Base-by-base conservation (phyloP, 2,113 vertebrate genomes). In the Cricetomys ansorgei region DNA sequence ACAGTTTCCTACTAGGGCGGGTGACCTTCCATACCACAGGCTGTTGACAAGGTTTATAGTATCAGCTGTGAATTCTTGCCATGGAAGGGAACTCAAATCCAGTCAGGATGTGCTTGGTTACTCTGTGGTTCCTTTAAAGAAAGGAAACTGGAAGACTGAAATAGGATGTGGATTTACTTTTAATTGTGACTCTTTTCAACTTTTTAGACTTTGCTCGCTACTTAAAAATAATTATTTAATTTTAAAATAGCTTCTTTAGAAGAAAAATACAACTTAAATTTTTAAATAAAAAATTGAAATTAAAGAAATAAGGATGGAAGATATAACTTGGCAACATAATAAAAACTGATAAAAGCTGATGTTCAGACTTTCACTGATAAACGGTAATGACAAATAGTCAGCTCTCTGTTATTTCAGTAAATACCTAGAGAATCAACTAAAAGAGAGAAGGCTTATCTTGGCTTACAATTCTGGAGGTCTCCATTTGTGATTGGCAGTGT, bases 201-300 rank as follows among this genome's bases (percentile, higher is more conserved):
- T 79, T 79, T 31, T 79, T 79, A 16, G 19, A 79, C 48, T 67
- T 86, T 50, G 23, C 11, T 69, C 73, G 0, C 3, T 87, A 43
- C 7, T 77, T 65, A 7, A 70, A 88, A 88, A 34, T 57, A 69
- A 50, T 37, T 57, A 50, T 62, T 91, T 62, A 64, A 88, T 21
- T 92, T 93, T 43, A 87, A 96, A 92, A 65, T 34, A 43, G 19
- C 40, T 76, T 72, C 45, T 91, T 65, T 50, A 34, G n/a, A 59
- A 67, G 45, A 85, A 91, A 83, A 95, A 50, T 62, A 19, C 31
- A 69, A 34, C 27, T 69, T 69, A 53, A n/a, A 25, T 37, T 53
- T 86, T 53, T 27, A n/a, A 15, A 50, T 21, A 53, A 69, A 69
- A 62, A 64, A 62, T 85, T 45, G 31, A 85, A 92, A 53, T 67